These are phyloP conservation scores for Melipona quadrifasciata DNA, from an alignment of 1,140 invertebrate genomes.

Conservation along the genomic window DNA sequence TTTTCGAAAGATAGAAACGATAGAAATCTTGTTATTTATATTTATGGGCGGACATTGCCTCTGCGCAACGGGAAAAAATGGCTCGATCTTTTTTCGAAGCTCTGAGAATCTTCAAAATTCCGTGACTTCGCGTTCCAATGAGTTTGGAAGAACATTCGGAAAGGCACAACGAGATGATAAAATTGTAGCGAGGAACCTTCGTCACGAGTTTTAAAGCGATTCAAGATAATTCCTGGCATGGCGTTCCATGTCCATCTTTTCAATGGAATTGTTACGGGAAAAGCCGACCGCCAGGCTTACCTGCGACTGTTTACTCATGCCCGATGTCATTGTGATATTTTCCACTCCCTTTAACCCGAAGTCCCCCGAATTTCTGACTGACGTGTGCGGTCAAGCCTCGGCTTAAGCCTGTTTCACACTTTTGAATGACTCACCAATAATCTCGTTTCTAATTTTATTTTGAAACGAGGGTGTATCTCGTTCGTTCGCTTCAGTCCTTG, in stretches of 20 bases:
- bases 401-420: conserved; percentile 6
- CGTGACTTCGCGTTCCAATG: too few species aligned
- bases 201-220: not conserved
- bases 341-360: not conserved
- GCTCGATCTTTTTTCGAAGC: too few species aligned
- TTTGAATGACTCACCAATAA: not conserved
- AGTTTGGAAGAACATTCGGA: too few species aligned
- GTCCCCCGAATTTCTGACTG: conserved; percentile 31
- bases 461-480: not conserved
- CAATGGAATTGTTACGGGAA: conserved; percentile 37
- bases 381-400: not conserved
- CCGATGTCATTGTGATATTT: conserved; percentile 33
- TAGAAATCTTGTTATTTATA: too few species aligned
- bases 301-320: conserved; percentile 47
- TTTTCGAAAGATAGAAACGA: too few species aligned
- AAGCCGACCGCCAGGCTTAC: conserved; percentile 31
- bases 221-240: not conserved
- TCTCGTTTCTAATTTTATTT: not conserved
- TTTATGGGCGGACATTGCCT: too few species aligned
- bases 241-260: not conserved
- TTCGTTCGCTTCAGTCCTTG: not conserved
- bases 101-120: too few species aligned
- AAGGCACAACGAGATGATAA: not conserved
- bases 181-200: not conserved
- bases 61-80: too few species aligned